phyloP scores from a whole-genome alignment of 2,888 invertebrate species.

The Aphidius colemani region DNA sequence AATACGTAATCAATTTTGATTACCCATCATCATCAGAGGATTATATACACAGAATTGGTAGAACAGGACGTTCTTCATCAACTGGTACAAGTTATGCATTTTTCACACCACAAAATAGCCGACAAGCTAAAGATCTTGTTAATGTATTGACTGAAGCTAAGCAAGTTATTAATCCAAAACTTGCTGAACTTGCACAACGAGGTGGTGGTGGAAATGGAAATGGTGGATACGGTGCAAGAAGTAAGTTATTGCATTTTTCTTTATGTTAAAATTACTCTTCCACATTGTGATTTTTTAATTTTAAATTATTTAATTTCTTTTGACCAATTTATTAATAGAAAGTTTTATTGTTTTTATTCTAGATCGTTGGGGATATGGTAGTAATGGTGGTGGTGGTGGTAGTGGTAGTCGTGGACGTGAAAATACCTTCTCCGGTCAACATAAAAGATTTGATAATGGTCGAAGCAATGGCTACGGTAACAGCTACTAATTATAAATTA shows the following conservation, averaged over 20 bases:
- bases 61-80: constrained; percentile 85
- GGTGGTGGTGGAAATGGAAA: constrained; percentile 63
- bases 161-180: constrained; percentile 79
- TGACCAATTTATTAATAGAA: constrained; percentile 2
- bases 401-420: constrained; percentile 46
- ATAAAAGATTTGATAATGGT: constrained; percentile 49
- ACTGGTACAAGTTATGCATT: constrained; percentile 94
- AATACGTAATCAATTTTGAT: constrained; percentile 95
- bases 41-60: constrained; percentile 93
- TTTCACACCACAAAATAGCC: constrained; percentile 86
- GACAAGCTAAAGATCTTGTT: constrained; percentile 87
- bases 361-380: constrained; percentile 52
- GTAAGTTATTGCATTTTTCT: constrained; percentile 39
- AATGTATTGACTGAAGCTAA: constrained; percentile 89
- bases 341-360: constrained; percentile 28
- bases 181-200: constrained; percentile 77
- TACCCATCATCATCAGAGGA: constrained; percentile 95
- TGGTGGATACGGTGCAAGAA: constrained; percentile 62
- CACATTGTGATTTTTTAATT: neutral
- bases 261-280: neutral
- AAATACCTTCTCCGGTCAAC: constrained; percentile 46
- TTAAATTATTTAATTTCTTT: too few species aligned
- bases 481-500: constrained; percentile 42
- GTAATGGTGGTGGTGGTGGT: constrained; percentile 31
- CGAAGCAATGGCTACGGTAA: constrained; percentile 45